Percentiles rank a stretch among this genome's conserved stretches.
These are phyloP conservation scores for Cyrtodaria siliqua DNA, from an alignment of 2,888 invertebrate species.

Conservation along the genomic window DNA sequence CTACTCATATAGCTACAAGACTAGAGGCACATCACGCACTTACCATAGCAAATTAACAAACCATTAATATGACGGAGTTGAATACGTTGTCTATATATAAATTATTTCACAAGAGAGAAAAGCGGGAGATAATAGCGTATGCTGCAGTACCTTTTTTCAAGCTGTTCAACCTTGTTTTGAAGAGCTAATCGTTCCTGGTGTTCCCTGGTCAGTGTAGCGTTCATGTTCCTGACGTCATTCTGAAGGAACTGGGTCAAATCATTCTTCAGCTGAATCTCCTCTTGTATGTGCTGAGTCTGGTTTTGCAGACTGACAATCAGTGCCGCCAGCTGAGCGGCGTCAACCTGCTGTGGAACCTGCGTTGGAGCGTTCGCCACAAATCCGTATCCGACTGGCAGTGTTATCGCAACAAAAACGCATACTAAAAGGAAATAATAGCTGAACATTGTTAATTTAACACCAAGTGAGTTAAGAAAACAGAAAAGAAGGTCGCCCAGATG, in stretches of 20 bases:
- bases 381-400: not conserved
- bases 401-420: too few species aligned
- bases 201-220: conserved; percentile 25
- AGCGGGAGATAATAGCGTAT: too few species aligned
- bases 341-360: not conserved
- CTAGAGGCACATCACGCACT: too few species aligned
- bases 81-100: too few species aligned
- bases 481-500: too few species aligned
- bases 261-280: conserved; percentile 33
- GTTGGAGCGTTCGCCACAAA: not conserved
- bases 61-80: too few species aligned
- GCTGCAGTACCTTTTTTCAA: conserved; percentile 34
- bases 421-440: too few species aligned
- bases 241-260: conserved; percentile 47
- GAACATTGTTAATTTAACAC: too few species aligned
- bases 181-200: conserved; percentile 20
- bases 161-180: conserved; percentile 11
- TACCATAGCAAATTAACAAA: too few species aligned
- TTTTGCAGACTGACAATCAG: conserved; percentile 5
- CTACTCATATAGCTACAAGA: too few species aligned
- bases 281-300: conserved; percentile 18
- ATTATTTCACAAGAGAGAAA: too few species aligned
- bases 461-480: too few species aligned
- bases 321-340: not conserved
- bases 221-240: conserved; percentile 19